Evolutionary conservation across 2,888 invertebrate genomes (phyloP), one percentile per base, ranked within the genome.

Genomic region (Lycocerus yunnanus): DNA sequence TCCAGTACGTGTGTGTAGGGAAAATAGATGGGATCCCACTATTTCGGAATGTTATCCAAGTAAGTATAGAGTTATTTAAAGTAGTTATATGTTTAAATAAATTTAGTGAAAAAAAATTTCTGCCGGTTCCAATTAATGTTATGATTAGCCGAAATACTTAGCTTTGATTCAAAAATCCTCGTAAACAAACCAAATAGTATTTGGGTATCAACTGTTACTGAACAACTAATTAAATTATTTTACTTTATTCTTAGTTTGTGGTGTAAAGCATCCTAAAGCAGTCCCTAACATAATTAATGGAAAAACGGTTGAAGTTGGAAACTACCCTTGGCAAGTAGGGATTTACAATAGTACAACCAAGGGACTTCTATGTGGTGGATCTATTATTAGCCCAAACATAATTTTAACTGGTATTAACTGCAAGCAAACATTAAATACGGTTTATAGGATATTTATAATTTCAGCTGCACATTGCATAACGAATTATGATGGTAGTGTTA

Each of bases 401-500:
- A 18, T 63, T 63, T 63, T 63, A 18, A 16, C 61, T n/a, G 61
- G 61, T 18, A 63, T 10, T 0, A 24, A 24, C 10, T 21, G 21
- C 10, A 24, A 24, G 21, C 0, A 1, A 21, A 9, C 0, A 21
- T 9, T 21, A 21, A n/a, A n/a, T n/a, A n/a, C n/a, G n/a, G n/a
- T n/a, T n/a, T n/a, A n/a, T n/a, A n/a, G n/a, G n/a, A n/a, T n/a
- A n/a, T n/a, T n/a, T n/a, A n/a, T n/a, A n/a, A n/a, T n/a, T n/a
- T n/a, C n/a, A n/a, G 61, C 61, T 11, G 61, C 61, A 2, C 61
- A 63, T 11, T 63, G 61, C 11, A 10, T 63, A 15, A 11, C 61
- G 10, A 13, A 18, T 63, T n/a, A 20, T 14, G n/a, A 78, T 3
- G 81, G 80, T 0, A 14, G 74, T 9, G 61, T 60, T 24, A 24